Base-by-base conservation (phyloP, 2,888 invertebrate genomes). In the Platerodrilus igneus region DNA sequence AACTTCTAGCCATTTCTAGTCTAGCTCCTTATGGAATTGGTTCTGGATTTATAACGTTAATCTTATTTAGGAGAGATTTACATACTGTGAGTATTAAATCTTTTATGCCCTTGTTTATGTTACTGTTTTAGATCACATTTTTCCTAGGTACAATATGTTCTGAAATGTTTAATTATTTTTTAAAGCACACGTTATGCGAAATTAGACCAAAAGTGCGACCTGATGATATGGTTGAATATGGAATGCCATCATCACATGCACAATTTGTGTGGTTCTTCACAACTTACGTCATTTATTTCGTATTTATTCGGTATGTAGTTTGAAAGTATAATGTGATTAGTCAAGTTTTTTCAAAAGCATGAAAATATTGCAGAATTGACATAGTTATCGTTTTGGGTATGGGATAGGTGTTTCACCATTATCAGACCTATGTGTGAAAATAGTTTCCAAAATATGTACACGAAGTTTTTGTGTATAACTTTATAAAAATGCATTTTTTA, bases 191-290 rank as follows among this genome's bases (percentile, higher is more conserved):
- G 37, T 83, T 92, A 55, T 79, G 83, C 66, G 88, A 92, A 70
- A 75, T 81, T 30, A 75, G 92, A 60, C 93, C 93, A 33, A 63
- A 84, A 54, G 71, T 73, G 47, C 73, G 86, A 59, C 76, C 78
- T 44, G 72, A 76, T 58, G 66, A 82, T 36, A 81, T 81, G 56
- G 79, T 79, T 56, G 86, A 87, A 68, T 87, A 83, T 74, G 87
- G 86, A 55, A 92, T 92, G 92, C 93, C 92, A 37, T 92, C 91
- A 18, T 84, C 86, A 46, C 93, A 93, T 74, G 78, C 91, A 55
- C 92, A 92, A 70, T 87, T 89, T 66, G 83, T 88, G 73, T 90
- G 89, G 86, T 93, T 92, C 69, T 90, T 91, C 69, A 79, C 88
- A 50, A 76, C 81, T 32, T 93, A 92, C 69, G 78, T 87, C 51